A percentile compares a stretch with the other conserved stretches of the same genome.
phyloP scores from a whole-genome alignment of 2,888 invertebrate genomes.

The Cylindroiulus punctatus region DNA sequence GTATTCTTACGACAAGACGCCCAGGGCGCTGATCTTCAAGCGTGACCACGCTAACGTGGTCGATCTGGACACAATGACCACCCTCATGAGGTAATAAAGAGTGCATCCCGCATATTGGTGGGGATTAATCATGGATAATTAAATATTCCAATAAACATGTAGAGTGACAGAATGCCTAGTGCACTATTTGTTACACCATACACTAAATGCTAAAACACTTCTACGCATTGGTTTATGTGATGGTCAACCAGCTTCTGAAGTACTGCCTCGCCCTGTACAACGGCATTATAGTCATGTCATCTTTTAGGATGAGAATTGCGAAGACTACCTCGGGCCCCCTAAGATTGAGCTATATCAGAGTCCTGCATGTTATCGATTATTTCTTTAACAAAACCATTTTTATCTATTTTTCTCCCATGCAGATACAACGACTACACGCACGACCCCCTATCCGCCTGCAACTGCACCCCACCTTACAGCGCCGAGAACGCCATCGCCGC shows the following conservation, averaged over 20 bases:
- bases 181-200: no score
- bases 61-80: slow-evolving; percentile 72
- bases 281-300: no score
- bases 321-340: no score
- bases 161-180: no score
- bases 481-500: slow-evolving; percentile 79
- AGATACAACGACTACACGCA: slow-evolving; percentile 77
- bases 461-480: slow-evolving; percentile 76
- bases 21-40: slow-evolving; percentile 73
- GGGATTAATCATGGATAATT: slow-evolving; percentile 27
- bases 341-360: no score
- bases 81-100: slow-evolving; percentile 68
- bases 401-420: slow-evolving; percentile 54
- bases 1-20: slow-evolving; percentile 75
- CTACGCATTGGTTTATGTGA: no score
- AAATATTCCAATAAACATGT: no score
- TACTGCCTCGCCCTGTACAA: no score
- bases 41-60: slow-evolving; percentile 71
- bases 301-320: no score
- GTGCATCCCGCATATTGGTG: background rate
- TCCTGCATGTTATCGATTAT: no score
- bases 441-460: slow-evolving; percentile 76
- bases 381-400: background rate
- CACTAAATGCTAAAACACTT: no score
- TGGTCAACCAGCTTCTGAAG: no score